These are phyloP conservation scores for Ips nitidus DNA, from an alignment of 1,140 invertebrate genomes.

Conservation along the genomic window DNA sequence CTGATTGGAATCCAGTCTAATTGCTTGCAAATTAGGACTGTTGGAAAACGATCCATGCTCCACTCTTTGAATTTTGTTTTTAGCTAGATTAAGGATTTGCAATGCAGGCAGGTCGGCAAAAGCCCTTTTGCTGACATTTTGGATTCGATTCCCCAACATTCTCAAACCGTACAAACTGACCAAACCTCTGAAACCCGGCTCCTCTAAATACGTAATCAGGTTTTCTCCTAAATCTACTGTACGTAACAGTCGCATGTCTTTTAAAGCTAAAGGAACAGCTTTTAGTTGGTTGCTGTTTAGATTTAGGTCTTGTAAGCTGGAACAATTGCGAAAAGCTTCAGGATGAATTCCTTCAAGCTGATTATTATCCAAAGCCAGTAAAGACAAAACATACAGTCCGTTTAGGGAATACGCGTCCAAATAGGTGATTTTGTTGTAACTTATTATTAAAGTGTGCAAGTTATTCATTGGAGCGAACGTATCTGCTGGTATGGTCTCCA, in stretches of 20 bases:
- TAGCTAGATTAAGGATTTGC: slow-evolving; percentile 85
- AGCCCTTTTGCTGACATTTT: slow-evolving; percentile 78
- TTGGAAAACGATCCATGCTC: slow-evolving; percentile 81
- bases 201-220: slow-evolving; percentile 72
- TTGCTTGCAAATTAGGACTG: slow-evolving; percentile 78
- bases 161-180: slow-evolving; percentile 77
- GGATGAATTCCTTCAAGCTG: slow-evolving; percentile 71
- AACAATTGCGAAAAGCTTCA: slow-evolving; percentile 81
- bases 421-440: slow-evolving; percentile 75
- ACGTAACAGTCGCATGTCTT: slow-evolving; percentile 70
- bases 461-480: slow-evolving; percentile 83
- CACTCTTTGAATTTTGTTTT: slow-evolving; percentile 78
- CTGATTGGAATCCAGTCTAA: slow-evolving; percentile 83
- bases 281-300: slow-evolving; percentile 80
- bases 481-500: slow-evolving; percentile 76
- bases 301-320: slow-evolving; percentile 80
- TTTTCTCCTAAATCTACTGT: slow-evolving; percentile 86
- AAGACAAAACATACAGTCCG: slow-evolving; percentile 74
- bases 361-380: slow-evolving; percentile 81
- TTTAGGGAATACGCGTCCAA: slow-evolving; percentile 77
- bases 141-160: slow-evolving; percentile 84
- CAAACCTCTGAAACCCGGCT: slow-evolving; percentile 80
- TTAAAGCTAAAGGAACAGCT: slow-evolving; percentile 75
- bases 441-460: slow-evolving; percentile 77
- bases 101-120: slow-evolving; percentile 80